A percentile compares a stretch with the other conserved stretches of the same genome.
phyloP scores from a whole-genome alignment of 2,888 invertebrate species.

The Podotricha telesiphe region DNA sequence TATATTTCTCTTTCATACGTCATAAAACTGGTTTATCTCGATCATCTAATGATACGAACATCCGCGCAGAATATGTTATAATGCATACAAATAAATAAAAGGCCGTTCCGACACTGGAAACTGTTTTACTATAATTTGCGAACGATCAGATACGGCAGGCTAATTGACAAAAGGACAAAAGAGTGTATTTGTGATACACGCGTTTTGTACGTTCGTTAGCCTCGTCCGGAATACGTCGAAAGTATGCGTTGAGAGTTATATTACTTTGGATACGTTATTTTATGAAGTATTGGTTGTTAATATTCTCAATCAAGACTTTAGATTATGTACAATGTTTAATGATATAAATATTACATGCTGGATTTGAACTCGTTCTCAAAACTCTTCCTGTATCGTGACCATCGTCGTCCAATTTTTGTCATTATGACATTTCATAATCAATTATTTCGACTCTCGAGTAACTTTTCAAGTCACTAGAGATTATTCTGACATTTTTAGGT shows the following conservation, averaged over 20 bases:
- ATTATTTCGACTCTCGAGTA: background rate
- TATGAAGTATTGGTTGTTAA: too few relatives aligned
- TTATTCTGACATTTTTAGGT: background rate
- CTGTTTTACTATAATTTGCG: conserved; percentile 17
- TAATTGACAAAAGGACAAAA: conserved; percentile 33
- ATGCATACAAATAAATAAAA: conserved; percentile 6
- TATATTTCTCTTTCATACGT: too few relatives aligned
- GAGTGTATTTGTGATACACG: conserved; percentile 26
- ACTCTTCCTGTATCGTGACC: background rate
- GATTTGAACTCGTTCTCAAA: too few relatives aligned
- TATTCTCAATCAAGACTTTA: too few relatives aligned
- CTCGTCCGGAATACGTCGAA: conserved; percentile 20
- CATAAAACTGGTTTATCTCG: background rate
- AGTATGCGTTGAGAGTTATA: background rate
- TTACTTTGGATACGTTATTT: conserved; percentile 20
- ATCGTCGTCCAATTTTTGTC: background rate
- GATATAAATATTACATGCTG: background rate
- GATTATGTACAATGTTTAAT: background rate
- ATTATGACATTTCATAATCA: background rate
- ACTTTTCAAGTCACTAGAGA: background rate
- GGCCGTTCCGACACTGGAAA: conserved; percentile 15
- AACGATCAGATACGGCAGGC: conserved; percentile 31
- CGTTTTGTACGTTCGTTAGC: conserved; percentile 23
- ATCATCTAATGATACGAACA: conserved; percentile 6
- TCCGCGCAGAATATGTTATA: conserved; percentile 4